Conservation (phyloP, 1,140 invertebrate species). For the Drosophila oshimai region DNA sequence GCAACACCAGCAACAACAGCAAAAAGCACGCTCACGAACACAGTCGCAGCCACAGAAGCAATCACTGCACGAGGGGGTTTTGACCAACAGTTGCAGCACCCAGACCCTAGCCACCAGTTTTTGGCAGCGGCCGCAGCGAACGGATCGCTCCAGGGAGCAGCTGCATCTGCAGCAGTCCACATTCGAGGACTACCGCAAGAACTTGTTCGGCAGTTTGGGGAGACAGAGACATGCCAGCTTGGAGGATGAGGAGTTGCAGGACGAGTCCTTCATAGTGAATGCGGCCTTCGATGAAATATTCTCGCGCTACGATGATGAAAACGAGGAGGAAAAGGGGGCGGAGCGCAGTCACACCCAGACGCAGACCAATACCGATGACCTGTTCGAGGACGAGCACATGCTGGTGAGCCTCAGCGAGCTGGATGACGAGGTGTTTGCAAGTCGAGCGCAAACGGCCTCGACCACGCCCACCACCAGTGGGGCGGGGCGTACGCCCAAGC, state of each 20-base stretch:
- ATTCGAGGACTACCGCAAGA: conserved; percentile 79
- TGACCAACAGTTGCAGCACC: conserved; percentile 62
- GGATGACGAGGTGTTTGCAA: conserved; percentile 72
- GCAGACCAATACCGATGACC: conserved; percentile 53
- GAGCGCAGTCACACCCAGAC: conserved; percentile 40
- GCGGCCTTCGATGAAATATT: conserved; percentile 81
- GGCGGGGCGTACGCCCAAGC: conserved; percentile 64
- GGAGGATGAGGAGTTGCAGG: conserved; percentile 52
- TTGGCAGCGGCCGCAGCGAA: neutral
- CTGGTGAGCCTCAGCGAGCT: conserved; percentile 71
- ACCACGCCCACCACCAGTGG: conserved; percentile 46
- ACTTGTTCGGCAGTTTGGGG: conserved; percentile 70
- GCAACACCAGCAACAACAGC: conserved; percentile 16
- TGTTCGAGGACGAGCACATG: conserved; percentile 70
- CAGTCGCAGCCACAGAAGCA: conserved; percentile 33
- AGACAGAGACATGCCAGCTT: conserved; percentile 37
- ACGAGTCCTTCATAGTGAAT: conserved; percentile 71
- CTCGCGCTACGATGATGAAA: conserved; percentile 62
- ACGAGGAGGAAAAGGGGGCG: conserved; percentile 24
- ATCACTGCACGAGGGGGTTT: conserved; percentile 35
- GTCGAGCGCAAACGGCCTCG: conserved; percentile 48
- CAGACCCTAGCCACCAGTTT: conserved; percentile 50
- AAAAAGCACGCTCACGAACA: conserved; percentile 33
- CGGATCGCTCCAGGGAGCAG: conserved; percentile 38
- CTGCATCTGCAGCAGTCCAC: conserved; percentile 52